phyloP scores from a whole-genome alignment of 30 jellyfish, hydroid and myxozoan genomes.

The Nemopilema nomurai region DNA sequence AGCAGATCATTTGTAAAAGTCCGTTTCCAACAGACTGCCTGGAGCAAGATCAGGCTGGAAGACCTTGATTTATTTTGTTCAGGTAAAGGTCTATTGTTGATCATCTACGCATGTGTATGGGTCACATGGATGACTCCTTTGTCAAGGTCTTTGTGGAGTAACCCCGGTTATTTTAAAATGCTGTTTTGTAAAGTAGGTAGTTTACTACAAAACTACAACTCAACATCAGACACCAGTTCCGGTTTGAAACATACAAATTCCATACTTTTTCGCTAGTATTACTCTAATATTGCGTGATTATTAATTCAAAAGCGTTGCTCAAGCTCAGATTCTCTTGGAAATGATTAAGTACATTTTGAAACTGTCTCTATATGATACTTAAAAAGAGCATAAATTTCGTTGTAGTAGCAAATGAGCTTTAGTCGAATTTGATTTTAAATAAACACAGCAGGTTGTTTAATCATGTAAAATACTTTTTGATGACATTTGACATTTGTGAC shows the following conservation, averaged over 20 bases:
- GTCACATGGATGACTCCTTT: too few relatives aligned
- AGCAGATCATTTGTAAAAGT: conserved; percentile 55
- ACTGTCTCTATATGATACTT: neutral
- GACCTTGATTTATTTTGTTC: neutral
- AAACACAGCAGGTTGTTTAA: neutral
- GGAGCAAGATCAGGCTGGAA: neutral
- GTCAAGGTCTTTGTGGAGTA: too few relatives aligned
- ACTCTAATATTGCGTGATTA: neutral
- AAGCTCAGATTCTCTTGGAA: neutral
- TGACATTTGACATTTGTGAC: too few relatives aligned
- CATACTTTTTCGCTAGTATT: neutral
- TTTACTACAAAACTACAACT: too few relatives aligned
- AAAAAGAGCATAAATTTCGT: neutral
- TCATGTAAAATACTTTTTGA: too few relatives aligned
- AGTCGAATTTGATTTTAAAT: neutral
- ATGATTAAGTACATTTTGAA: neutral
- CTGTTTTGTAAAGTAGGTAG: too few relatives aligned
- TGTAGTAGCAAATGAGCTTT: neutral
- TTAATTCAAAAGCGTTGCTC: neutral
- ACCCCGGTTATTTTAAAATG: too few relatives aligned
- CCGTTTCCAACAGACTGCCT: neutral
- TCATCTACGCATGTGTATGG: too few relatives aligned
- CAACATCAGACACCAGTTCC: too few relatives aligned
- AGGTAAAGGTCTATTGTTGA: neutral
- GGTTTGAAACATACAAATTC: too few relatives aligned